A percentile compares a stretch with the other conserved stretches of the same genome.
Evolutionary conservation across 2,888 invertebrate genomes (phyloP).

Genomic region (Agrotis exclamationis): DNA sequence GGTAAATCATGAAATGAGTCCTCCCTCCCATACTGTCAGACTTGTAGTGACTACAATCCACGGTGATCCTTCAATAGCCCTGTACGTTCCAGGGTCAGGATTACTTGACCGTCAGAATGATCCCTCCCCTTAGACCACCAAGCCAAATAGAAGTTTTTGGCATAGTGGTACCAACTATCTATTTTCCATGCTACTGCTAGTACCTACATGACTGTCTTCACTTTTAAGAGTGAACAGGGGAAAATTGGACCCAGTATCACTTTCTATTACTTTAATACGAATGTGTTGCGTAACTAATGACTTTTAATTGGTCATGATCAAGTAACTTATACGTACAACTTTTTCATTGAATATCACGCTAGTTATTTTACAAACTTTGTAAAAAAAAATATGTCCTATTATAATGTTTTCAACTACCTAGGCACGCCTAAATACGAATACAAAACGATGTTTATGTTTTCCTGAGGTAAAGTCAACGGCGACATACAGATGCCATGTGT

Average conservation of each 20-base stretch:
- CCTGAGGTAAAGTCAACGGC: not conserved
- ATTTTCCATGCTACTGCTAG: not conserved
- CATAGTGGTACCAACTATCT: not conserved
- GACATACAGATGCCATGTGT: not conserved
- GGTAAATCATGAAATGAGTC: no score
- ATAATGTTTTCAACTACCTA: not conserved
- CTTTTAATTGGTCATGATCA: not conserved
- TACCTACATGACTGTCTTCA: no score
- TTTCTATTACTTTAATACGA: not conserved
- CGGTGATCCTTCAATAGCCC: no score
- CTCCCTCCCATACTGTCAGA: no score
- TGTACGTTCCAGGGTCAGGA: no score
- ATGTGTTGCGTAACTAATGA: conserved; percentile 5
- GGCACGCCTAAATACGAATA: not conserved
- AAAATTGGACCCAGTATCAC: conserved; percentile 18
- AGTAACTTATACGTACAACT: no score
- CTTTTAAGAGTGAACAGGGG: not conserved
- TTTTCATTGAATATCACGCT: not conserved
- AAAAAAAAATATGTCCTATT: not conserved
- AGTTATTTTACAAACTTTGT: not conserved
- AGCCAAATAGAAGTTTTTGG: no score
- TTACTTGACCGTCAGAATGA: no score
- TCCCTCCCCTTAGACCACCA: no score
- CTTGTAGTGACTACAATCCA: no score
- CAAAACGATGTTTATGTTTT: conserved; percentile 2